Conservation (phyloP, 2,888 invertebrate genomes). For the Tetragonisca angustula region DNA sequence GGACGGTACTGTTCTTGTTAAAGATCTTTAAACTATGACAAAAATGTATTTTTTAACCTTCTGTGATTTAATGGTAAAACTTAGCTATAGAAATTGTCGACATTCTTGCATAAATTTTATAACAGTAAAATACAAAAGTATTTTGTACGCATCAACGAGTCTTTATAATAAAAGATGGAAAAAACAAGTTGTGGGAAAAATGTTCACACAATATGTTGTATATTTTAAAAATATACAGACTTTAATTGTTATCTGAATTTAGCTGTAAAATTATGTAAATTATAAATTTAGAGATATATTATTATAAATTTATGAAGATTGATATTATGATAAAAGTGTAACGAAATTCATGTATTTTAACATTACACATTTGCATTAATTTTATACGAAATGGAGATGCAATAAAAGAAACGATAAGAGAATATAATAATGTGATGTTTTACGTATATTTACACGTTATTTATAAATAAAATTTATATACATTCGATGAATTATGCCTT, state of each 20-base stretch:
- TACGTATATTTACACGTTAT: not conserved
- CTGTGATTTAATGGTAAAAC: slow-evolving; percentile 39
- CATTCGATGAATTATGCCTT: not conserved
- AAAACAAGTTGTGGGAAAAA: not conserved
- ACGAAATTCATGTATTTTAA: slow-evolving; percentile 30
- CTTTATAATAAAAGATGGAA: not conserved
- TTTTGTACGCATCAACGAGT: not conserved
- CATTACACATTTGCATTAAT: slow-evolving; percentile 21
- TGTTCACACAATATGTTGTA: not conserved
- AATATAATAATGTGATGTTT: not conserved
- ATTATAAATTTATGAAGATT: slow-evolving; percentile 6
- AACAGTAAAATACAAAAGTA: not conserved
- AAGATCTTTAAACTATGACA: not conserved
- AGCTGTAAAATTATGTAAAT: not conserved
- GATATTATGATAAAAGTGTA: slow-evolving; percentile 4
- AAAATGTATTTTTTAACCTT: slow-evolving; percentile 25
- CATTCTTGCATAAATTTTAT: slow-evolving; percentile 21
- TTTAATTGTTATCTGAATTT: not conserved
- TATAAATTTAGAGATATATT: not conserved
- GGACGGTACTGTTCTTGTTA: not conserved
- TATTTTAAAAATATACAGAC: slow-evolving; percentile 1
- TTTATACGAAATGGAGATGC: slow-evolving; percentile 26
- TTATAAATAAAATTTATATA: slow-evolving; percentile 17
- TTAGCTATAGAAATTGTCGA: slow-evolving; percentile 26
- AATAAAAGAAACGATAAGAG: not conserved